Conservation (phyloP, 2,113 vertebrate genomes). For the Catharus fuscescens region DNA sequence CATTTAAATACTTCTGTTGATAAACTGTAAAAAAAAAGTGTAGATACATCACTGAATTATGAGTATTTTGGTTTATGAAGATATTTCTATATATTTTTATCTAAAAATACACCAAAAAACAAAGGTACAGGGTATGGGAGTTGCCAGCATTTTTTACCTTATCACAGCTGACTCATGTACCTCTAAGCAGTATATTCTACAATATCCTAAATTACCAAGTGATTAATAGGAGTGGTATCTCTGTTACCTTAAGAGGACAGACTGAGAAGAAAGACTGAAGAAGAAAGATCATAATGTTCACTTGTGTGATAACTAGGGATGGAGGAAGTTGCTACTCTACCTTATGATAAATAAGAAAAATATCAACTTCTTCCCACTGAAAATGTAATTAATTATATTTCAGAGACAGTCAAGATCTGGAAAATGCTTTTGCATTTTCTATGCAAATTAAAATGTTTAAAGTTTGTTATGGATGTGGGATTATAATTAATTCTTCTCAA, state of each 20-base stretch:
- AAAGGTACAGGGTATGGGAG: neutral
- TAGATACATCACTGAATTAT: neutral
- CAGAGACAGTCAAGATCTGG: neutral
- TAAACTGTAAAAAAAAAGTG: neutral
- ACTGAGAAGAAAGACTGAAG: neutral
- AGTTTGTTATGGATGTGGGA: neutral
- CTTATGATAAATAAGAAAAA: neutral
- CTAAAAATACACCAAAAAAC: neutral
- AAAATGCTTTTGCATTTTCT: neutral
- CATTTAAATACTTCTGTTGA: neutral
- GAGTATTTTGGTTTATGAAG: neutral
- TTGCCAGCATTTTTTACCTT: neutral
- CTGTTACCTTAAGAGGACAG: neutral
- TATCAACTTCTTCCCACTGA: neutral
- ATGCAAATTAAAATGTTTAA: neutral
- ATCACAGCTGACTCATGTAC: neutral
- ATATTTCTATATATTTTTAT: neutral
- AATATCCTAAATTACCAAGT: neutral
- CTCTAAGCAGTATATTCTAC: neutral
- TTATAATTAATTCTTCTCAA: constrained; percentile 38
- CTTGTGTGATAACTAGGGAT: neutral
- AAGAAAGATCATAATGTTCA: neutral
- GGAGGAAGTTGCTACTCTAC: neutral
- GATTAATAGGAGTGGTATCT: neutral
- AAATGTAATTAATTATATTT: neutral